Conservation (phyloP, 2,797 vertebrate genomes). For the Scyliorhinus canicula region DNA sequence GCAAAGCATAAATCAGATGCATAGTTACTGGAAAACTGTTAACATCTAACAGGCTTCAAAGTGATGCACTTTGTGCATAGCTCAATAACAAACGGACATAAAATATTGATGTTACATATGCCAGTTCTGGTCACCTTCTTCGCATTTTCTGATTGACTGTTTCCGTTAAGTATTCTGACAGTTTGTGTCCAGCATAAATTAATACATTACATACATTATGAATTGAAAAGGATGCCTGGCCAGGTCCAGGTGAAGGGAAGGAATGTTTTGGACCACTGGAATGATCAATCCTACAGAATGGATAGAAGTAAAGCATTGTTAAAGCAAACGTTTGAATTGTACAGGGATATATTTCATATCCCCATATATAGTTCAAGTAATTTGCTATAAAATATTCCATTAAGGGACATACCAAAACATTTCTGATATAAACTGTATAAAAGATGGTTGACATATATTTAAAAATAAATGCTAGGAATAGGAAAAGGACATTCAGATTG, state of each 20-base stretch:
- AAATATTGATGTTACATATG: background rate
- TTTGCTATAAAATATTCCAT: background rate
- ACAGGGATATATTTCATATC: background rate
- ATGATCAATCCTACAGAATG: conserved; percentile 8
- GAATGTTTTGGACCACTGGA: conserved; percentile 16
- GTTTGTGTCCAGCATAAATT: background rate
- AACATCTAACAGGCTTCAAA: conserved; percentile 18
- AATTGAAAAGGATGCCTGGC: conserved; percentile 27
- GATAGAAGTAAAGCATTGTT: conserved; percentile 3
- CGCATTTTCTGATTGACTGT: conserved; percentile 14
- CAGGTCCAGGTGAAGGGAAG: conserved; percentile 30
- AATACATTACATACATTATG: conserved; percentile 1
- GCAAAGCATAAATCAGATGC: conserved; percentile 7
- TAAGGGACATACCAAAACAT: background rate
- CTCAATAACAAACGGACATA: background rate
- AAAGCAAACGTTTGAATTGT: conserved; percentile 5
- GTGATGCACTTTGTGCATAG: background rate
- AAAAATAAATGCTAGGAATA: background rate
- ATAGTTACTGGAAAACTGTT: background rate
- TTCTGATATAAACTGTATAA: background rate
- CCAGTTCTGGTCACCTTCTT: conserved; percentile 1
- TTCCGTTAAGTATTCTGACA: conserved; percentile 17
- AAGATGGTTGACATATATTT: background rate
- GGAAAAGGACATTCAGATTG: background rate
- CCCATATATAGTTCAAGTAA: conserved; percentile 19